Evolutionary conservation across 2,113 vertebrate genomes (phyloP).

Genomic region (Cygnus atratus): DNA sequence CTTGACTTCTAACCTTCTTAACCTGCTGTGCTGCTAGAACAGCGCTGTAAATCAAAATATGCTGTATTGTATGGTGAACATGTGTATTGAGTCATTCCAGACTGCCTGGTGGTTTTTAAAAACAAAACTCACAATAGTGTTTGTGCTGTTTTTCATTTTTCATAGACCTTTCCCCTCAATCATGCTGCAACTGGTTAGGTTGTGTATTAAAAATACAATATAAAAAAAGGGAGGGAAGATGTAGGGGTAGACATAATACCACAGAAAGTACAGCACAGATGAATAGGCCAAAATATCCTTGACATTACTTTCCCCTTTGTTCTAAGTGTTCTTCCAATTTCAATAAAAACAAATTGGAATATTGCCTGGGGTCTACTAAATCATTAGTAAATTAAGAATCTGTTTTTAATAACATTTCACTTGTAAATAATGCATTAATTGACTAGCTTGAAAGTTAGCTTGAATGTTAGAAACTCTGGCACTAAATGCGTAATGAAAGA

Average conservation of each 20-base stretch:
- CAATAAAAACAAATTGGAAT: slow-evolving; percentile 88
- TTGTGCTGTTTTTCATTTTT: slow-evolving; percentile 70
- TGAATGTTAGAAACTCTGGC: slow-evolving; percentile 82
- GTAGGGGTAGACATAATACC: slow-evolving; percentile 57
- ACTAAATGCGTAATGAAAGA: slow-evolving; percentile 84
- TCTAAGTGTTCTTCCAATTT: slow-evolving; percentile 83
- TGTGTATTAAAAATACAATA: slow-evolving; percentile 64
- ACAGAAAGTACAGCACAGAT: slow-evolving; percentile 57
- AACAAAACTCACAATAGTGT: slow-evolving; percentile 68
- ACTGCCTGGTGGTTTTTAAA: slow-evolving; percentile 72
- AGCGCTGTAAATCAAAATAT: slow-evolving; percentile 72
- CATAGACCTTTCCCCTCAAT: slow-evolving; percentile 59
- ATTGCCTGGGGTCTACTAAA: slow-evolving; percentile 90
- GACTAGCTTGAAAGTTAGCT: slow-evolving; percentile 90
- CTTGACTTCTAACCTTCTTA: slow-evolving; percentile 78
- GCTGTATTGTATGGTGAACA: slow-evolving; percentile 62
- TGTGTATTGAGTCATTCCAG: slow-evolving; percentile 71
- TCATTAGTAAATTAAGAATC: slow-evolving; percentile 98
- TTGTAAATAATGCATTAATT: slow-evolving; percentile 99
- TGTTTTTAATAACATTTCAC: slow-evolving; percentile 96
- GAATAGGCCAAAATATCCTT: slow-evolving; percentile 64
- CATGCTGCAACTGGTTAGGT: slow-evolving; percentile 61
- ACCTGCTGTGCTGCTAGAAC: slow-evolving; percentile 69
- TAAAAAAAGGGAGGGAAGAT: slow-evolving; percentile 41
- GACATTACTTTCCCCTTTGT: slow-evolving; percentile 68